phyloP scores from a whole-genome alignment of 2,113 vertebrate genomes.

The Microtus richardsoni region DNA sequence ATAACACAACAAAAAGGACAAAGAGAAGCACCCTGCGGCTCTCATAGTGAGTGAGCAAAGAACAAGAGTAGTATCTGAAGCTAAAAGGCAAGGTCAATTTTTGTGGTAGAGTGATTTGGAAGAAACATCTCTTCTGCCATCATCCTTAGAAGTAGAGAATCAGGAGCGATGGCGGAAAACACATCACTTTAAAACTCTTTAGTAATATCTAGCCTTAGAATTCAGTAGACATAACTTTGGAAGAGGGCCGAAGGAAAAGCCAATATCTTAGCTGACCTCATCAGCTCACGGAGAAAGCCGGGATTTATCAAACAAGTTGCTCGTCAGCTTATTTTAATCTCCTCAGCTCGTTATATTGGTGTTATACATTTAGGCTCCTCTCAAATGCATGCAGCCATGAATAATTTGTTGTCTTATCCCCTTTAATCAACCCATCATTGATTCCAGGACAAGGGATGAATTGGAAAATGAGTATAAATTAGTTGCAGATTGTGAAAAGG shows the following conservation, averaged over 20 bases:
- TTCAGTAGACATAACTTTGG: slow-evolving; percentile 15
- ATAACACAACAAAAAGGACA: slow-evolving; percentile 54
- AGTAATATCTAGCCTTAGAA: slow-evolving; percentile 44
- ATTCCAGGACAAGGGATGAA: slow-evolving; percentile 20
- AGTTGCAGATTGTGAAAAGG: slow-evolving; percentile 3
- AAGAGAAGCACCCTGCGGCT: slow-evolving; percentile 7
- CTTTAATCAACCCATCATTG: neutral
- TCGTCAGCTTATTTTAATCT: slow-evolving; percentile 32
- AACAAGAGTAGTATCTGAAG: slow-evolving; percentile 58
- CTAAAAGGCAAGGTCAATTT: slow-evolving; percentile 3
- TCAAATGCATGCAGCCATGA: neutral
- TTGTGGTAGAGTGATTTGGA: slow-evolving; percentile 9
- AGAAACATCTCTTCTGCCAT: neutral
- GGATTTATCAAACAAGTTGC: slow-evolving; percentile 7
- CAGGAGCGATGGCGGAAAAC: neutral
- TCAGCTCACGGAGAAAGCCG: slow-evolving; percentile 36
- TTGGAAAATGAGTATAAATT: slow-evolving; percentile 20
- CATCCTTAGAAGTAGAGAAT: slow-evolving; percentile 24
- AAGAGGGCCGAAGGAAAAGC: neutral
- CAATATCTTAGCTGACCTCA: neutral
- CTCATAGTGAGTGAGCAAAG: slow-evolving; percentile 43
- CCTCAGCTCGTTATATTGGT: neutral
- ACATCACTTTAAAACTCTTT: slow-evolving; percentile 23
- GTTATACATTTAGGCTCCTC: slow-evolving; percentile 33
- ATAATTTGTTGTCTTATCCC: neutral